Conservation (phyloP, 2,888 invertebrate species). For the Orgyia antiqua region DNA sequence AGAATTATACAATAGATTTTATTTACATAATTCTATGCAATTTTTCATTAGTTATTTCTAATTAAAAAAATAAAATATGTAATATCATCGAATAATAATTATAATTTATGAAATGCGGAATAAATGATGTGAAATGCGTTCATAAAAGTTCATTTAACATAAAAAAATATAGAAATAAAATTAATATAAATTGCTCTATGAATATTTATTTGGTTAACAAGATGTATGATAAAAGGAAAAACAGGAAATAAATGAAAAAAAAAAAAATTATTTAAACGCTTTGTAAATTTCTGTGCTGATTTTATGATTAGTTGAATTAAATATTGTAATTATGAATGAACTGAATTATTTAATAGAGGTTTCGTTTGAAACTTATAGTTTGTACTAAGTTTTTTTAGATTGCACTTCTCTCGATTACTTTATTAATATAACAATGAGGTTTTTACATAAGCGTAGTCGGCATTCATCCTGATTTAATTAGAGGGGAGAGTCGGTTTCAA, state of each 20-base stretch:
- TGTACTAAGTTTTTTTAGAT: constrained; percentile 19
- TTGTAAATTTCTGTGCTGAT: constrained; percentile 40
- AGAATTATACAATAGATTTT: constrained; percentile 6
- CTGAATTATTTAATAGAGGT: constrained; percentile 34
- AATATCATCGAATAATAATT: constrained; percentile 19
- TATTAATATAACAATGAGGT: constrained; percentile 18
- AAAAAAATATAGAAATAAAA: too few relatives aligned
- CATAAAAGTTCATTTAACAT: background rate
- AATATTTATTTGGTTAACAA: constrained; percentile 32
- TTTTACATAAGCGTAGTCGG: too few relatives aligned
- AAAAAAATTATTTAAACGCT: constrained; percentile 26
- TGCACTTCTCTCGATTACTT: constrained; percentile 21
- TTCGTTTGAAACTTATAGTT: constrained; percentile 27
- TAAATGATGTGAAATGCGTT: constrained; percentile 18
- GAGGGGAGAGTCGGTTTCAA: too few relatives aligned
- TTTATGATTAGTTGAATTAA: constrained; percentile 22
- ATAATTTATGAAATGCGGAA: constrained; percentile 9
- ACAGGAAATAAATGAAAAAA: constrained; percentile 29
- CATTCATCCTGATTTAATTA: too few relatives aligned
- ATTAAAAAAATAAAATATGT: constrained; percentile 16
- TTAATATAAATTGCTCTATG: constrained; percentile 35
- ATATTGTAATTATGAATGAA: constrained; percentile 43
- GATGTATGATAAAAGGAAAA: constrained; percentile 23
- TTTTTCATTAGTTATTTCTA: constrained; percentile 16
- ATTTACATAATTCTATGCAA: constrained; percentile 8